Percentiles rank a stretch among this genome's conserved stretches.
phyloP scores from a whole-genome alignment of 2,797 vertebrate genomes.

The Cyclura pinguis region DNA sequence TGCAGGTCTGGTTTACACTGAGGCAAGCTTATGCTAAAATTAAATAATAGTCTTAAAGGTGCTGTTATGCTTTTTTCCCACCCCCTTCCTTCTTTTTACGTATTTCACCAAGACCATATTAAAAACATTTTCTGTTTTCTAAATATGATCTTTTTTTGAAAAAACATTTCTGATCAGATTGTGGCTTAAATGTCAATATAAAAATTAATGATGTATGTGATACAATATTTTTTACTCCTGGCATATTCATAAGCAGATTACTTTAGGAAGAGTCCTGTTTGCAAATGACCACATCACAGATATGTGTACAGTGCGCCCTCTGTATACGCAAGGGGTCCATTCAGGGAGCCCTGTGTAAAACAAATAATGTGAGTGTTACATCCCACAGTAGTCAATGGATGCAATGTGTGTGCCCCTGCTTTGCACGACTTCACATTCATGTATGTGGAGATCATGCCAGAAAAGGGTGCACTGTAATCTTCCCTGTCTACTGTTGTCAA shows the following conservation, averaged over 20 bases:
- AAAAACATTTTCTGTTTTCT: not conserved
- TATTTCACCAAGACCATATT: not conserved
- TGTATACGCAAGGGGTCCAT: too few relatives aligned
- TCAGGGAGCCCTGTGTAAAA: too few relatives aligned
- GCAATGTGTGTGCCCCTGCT: too few relatives aligned
- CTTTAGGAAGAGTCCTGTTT: not conserved
- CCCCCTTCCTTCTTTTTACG: not conserved
- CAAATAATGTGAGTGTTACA: too few relatives aligned
- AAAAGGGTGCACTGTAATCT: not conserved
- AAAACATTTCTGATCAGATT: not conserved
- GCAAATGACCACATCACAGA: not conserved
- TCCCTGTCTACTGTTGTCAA: too few relatives aligned
- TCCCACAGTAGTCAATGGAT: too few relatives aligned
- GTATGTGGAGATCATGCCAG: too few relatives aligned
- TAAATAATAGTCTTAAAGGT: too few relatives aligned
- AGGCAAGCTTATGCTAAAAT: too few relatives aligned
- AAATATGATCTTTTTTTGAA: not conserved
- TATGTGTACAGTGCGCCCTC: too few relatives aligned
- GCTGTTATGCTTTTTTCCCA: not conserved
- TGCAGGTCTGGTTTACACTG: too few relatives aligned
- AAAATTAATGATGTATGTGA: not conserved
- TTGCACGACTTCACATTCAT: too few relatives aligned
- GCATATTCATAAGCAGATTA: not conserved
- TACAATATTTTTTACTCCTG: not conserved
- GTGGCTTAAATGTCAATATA: not conserved